phyloP scores from a whole-genome alignment of 2,888 invertebrate species.

The Epinotia bilunana region DNA sequence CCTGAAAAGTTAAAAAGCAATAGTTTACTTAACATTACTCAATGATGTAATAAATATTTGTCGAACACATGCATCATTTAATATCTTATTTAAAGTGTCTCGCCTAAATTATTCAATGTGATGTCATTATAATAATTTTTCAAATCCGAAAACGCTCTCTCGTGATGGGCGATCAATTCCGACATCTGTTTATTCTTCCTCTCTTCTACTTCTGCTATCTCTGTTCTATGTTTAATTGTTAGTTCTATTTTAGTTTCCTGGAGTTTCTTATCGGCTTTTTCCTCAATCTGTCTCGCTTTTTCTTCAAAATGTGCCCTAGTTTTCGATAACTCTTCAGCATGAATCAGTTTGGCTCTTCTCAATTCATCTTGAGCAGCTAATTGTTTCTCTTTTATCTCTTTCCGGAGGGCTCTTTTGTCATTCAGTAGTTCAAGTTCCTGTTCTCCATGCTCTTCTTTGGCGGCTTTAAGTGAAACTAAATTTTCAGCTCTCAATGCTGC shows the following conservation, averaged over 20 bases:
- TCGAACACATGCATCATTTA: background rate
- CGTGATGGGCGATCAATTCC: slow-evolving; percentile 92
- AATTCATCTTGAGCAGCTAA: slow-evolving; percentile 89
- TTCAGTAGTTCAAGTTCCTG: slow-evolving; percentile 91
- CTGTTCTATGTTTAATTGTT: slow-evolving; percentile 90
- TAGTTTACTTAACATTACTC: background rate
- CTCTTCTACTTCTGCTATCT: slow-evolving; percentile 95
- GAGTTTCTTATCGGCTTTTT: slow-evolving; percentile 89
- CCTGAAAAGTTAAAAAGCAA: slow-evolving; percentile 55
- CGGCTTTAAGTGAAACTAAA: slow-evolving; percentile 91
- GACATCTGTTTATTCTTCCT: slow-evolving; percentile 95
- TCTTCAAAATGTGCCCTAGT: slow-evolving; percentile 81
- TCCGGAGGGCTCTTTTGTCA: slow-evolving; percentile 88
- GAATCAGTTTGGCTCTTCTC: slow-evolving; percentile 87
- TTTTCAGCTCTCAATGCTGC: slow-evolving; percentile 94
- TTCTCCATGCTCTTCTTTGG: slow-evolving; percentile 91
- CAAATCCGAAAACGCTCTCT: slow-evolving; percentile 93
- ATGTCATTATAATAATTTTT: slow-evolving; percentile 98
- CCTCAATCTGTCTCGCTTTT: slow-evolving; percentile 79
- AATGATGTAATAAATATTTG: background rate
- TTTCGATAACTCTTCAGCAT: slow-evolving; percentile 90
- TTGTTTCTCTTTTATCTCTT: slow-evolving; percentile 88
- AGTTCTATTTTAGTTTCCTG: slow-evolving; percentile 88
- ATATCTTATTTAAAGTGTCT: slow-evolving; percentile 35
- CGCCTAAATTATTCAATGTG: slow-evolving; percentile 94